Percentiles rank a stretch among this genome's conserved stretches.
phyloP scores from a whole-genome alignment of 2,113 vertebrate genomes.

The Percopsis transmontana region DNA sequence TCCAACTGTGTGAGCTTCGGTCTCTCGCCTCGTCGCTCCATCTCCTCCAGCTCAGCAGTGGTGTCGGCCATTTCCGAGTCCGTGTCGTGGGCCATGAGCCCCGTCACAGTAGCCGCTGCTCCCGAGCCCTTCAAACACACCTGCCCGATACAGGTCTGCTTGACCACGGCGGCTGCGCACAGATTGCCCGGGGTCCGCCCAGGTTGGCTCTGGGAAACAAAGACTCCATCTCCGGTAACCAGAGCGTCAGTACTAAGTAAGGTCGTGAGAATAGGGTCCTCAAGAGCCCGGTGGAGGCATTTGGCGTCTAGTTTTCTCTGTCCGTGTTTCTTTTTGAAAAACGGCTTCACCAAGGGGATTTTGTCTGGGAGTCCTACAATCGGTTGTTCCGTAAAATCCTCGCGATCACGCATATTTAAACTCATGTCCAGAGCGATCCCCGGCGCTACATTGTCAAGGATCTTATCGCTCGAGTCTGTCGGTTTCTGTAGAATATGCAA shows the following conservation, averaged over 20 bases:
- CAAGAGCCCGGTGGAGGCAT: constrained; percentile 85
- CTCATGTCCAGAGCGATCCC: constrained; percentile 75
- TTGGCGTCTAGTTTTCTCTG: constrained; percentile 87
- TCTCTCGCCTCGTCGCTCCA: constrained; percentile 50
- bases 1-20: constrained; percentile 54
- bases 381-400: constrained; percentile 79
- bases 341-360: constrained; percentile 91
- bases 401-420: constrained; percentile 72
- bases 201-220: constrained; percentile 83
- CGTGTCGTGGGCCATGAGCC: constrained; percentile 50
- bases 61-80: constrained; percentile 73
- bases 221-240: constrained; percentile 83
- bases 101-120: constrained; percentile 43
- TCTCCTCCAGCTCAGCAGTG: constrained; percentile 73
- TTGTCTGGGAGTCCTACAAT: constrained; percentile 85
- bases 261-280: constrained; percentile 88
- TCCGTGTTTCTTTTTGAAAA: constrained; percentile 93
- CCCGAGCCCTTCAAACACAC: constrained; percentile 77
- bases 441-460: constrained; percentile 50
- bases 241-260: constrained; percentile 86
- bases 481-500: constrained; percentile 80
- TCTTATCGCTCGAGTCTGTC: constrained; percentile 68
- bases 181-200: constrained; percentile 74
- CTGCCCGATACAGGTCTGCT: constrained; percentile 79
- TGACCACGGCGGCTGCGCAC: constrained; percentile 86